Evolutionary conservation across 2,113 vertebrate species (phyloP).

Genomic region (Thryonomys swinderianus): DNA sequence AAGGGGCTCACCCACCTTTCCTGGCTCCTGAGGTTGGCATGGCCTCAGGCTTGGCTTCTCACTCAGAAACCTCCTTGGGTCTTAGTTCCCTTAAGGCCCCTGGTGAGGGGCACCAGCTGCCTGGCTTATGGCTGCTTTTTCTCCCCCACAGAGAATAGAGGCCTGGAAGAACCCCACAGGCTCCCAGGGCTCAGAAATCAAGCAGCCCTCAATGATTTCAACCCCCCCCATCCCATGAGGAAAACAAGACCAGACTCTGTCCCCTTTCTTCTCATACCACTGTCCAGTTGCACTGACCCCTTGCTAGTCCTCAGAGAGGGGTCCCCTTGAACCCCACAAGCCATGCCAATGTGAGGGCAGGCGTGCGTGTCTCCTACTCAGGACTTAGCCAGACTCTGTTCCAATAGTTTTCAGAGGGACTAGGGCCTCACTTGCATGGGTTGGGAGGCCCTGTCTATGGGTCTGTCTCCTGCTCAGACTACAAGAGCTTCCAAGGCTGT

Average conservation of each 20-base stretch:
- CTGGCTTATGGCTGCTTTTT: neutral
- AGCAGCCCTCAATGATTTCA: too few relatives aligned
- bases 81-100: neutral
- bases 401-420: neutral
- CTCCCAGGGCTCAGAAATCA: neutral
- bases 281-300: too few relatives aligned
- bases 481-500: accelerated
- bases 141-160: neutral
- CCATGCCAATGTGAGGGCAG: neutral
- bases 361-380: accelerated
- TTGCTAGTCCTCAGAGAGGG: neutral
- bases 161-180: accelerated
- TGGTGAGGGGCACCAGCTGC: neutral
- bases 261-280: accelerated
- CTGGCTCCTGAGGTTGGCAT: neutral
- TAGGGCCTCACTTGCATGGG: accelerated
- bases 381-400: neutral
- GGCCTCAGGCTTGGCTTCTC: neutral
- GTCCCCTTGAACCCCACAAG: accelerated
- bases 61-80: neutral
- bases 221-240: neutral
- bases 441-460: accelerated
- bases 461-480: neutral
- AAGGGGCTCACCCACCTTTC: neutral
- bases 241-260: accelerated